A percentile compares a stretch with the other conserved stretches of the same genome.
phyloP scores from a whole-genome alignment of 1,140 invertebrate species.

The Eurosta solidaginis region DNA sequence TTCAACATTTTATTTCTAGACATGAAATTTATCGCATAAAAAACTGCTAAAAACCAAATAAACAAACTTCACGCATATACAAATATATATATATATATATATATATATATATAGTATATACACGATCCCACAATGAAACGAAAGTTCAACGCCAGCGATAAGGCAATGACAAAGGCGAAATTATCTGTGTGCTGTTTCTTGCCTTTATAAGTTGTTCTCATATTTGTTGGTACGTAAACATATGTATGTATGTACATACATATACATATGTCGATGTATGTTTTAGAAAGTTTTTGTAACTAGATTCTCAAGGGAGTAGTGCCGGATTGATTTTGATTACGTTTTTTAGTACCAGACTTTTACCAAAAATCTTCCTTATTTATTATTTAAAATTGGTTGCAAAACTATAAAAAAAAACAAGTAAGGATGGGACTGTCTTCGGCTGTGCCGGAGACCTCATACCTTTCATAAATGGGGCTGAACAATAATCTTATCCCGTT shows the following conservation, averaged over 20 bases:
- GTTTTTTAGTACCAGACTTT: no score
- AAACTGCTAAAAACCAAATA: background rate
- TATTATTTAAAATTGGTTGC: no score
- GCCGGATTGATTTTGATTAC: no score
- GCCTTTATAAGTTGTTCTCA: background rate
- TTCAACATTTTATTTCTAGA: slow-evolving; percentile 8
- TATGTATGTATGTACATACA: background rate
- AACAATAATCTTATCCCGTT: no score
- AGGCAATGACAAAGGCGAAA: slow-evolving; percentile 4
- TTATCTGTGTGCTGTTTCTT: background rate
- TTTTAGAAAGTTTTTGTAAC: no score
- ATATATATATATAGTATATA: background rate
- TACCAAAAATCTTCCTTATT: no score
- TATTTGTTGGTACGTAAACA: background rate
- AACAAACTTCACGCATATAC: background rate
- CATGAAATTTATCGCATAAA: slow-evolving; percentile 20
- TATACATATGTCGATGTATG: background rate
- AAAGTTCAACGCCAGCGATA: slow-evolving; percentile 20
- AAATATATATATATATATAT: background rate
- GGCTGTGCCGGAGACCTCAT: no score
- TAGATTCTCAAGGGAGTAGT: no score
- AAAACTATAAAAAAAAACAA: no score
- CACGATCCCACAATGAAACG: background rate
- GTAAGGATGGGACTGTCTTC: no score
- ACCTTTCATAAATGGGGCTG: no score